Conservation (phyloP, 2,113 vertebrate species). For the Cavia aperea region DNA sequence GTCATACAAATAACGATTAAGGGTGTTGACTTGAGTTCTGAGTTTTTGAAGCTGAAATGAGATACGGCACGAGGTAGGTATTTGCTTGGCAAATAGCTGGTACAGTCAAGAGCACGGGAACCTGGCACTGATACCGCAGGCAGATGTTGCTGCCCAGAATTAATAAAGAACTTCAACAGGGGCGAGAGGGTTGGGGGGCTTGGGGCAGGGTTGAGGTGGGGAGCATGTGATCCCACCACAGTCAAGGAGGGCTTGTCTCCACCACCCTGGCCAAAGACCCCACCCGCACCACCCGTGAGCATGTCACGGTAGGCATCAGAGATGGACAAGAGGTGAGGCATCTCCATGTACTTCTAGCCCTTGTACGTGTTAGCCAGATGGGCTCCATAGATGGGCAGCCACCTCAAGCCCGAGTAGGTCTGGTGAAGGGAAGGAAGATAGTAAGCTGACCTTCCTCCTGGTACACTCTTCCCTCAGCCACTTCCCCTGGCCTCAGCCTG, state of each 20-base stretch:
- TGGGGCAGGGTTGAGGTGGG: neutral
- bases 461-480: neutral
- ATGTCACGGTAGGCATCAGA: constrained; percentile 58
- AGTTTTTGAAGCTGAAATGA: neutral
- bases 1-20: neutral
- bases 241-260: neutral
- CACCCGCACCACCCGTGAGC: constrained; percentile 49
- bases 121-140: neutral
- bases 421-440: constrained; percentile 13
- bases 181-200: neutral
- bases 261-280: fast-evolving
- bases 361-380: constrained; percentile 58
- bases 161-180: neutral
- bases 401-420: constrained; percentile 68
- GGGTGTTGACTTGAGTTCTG: neutral
- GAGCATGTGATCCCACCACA: fast-evolving
- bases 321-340: constrained; percentile 67
- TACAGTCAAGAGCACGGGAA: neutral
- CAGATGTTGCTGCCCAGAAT: neutral
- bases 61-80: neutral
- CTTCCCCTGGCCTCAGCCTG: neutral
- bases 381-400: constrained; percentile 64
- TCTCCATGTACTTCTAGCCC: constrained; percentile 65
- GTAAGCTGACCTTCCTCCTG: neutral
- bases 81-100: neutral